Evolutionary conservation across 2,888 invertebrate species (phyloP).

Genomic region (Temnothorax unifasciatus): DNA sequence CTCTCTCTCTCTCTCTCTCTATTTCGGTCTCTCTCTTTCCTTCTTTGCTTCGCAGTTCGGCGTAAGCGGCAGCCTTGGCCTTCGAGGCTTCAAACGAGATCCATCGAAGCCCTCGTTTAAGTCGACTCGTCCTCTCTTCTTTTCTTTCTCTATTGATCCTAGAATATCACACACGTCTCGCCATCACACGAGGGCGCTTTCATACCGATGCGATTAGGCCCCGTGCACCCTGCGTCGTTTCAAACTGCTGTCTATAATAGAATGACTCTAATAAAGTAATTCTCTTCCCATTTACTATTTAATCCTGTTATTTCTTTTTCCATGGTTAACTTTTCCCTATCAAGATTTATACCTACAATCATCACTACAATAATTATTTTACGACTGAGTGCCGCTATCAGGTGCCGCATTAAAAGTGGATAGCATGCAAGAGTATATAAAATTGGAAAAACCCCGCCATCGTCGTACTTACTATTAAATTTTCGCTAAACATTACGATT

Average conservation of each 20-base stretch:
- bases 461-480: not conserved
- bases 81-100: slow-evolving; percentile 52
- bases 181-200: not conserved
- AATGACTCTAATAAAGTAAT: not conserved
- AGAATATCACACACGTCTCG: slow-evolving; percentile 11
- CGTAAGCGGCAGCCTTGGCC: slow-evolving; percentile 70
- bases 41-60: slow-evolving; percentile 21
- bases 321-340: not conserved
- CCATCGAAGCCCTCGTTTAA: slow-evolving; percentile 41
- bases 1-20: slow-evolving; percentile 15
- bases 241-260: not conserved
- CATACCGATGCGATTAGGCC: not conserved
- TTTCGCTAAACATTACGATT: not conserved
- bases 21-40: not conserved
- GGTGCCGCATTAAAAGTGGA: not conserved
- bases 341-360: no score
- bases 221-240: not conserved
- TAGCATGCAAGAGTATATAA: not conserved
- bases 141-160: slow-evolving; percentile 48
- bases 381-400: not conserved
- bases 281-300: not conserved
- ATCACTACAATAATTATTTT: not conserved
- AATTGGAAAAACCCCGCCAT: not conserved
- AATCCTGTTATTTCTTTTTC: not conserved
- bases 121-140: slow-evolving; percentile 38